A percentile compares a stretch with the other conserved stretches of the same genome.
Conservation (phyloP, 2,888 invertebrate species). For the Merodon equestris region DNA sequence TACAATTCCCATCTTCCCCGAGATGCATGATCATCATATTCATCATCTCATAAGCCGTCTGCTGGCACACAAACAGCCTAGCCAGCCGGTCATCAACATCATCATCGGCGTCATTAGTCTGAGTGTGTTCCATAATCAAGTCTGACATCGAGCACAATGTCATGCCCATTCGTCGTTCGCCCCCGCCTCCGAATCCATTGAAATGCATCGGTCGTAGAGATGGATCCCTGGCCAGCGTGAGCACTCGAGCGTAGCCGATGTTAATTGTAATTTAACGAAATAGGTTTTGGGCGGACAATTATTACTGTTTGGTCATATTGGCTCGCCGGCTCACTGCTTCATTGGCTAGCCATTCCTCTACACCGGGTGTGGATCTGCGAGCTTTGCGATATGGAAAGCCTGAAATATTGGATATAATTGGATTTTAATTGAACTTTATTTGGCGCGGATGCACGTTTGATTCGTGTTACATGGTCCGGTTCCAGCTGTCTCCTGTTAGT, state of each 20-base stretch:
- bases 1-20: constrained; percentile 31
- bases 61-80: constrained; percentile 2
- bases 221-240: neutral
- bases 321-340: constrained; percentile 22
- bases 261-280: constrained; percentile 63
- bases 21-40: constrained; percentile 45
- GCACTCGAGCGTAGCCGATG: constrained; percentile 45
- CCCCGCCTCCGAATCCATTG: neutral
- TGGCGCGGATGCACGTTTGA: constrained; percentile 59
- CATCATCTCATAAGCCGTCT: constrained; percentile 33
- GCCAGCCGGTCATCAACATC: constrained; percentile 9
- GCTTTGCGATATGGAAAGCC: constrained; percentile 16
- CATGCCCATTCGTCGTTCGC: constrained; percentile 23
- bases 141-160: constrained; percentile 62
- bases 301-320: constrained; percentile 55
- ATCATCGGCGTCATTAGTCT: constrained; percentile 39
- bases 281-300: constrained; percentile 47
- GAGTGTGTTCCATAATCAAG: constrained; percentile 44
- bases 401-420: constrained; percentile 62
- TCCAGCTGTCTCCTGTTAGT: constrained; percentile 37
- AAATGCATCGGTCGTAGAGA: constrained; percentile 25
- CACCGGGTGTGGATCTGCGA: neutral
- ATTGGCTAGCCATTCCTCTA: neutral
- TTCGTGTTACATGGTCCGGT: constrained; percentile 32
- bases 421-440: constrained; percentile 66